phyloP scores from a whole-genome alignment of 2,797 vertebrate genomes.

The Enteromius mattozi region DNA sequence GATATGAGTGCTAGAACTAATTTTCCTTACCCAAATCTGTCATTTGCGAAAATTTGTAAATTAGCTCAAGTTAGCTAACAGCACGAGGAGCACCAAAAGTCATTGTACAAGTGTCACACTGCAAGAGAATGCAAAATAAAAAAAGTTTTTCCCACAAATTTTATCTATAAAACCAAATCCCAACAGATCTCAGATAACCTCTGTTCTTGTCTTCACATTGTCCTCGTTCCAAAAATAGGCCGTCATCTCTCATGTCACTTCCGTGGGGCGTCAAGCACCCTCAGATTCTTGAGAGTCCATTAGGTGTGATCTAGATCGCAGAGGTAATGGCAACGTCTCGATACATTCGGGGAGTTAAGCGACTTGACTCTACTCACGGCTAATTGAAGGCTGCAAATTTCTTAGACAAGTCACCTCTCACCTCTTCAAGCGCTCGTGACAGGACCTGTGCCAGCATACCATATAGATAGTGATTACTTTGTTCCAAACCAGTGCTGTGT shows the following conservation, averaged over 20 bases:
- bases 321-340: slow-evolving; percentile 17
- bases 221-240: neutral
- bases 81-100: neutral
- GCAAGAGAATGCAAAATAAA: neutral
- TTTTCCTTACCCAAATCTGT: neutral
- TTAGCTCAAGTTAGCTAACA: neutral
- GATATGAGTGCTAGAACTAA: neutral
- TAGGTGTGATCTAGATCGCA: slow-evolving; percentile 21
- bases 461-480: neutral
- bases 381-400: slow-evolving; percentile 29
- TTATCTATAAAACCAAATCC: neutral
- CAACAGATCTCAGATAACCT: neutral
- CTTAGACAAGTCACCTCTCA: neutral
- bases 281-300: slow-evolving; percentile 17
- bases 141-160: neutral
- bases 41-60: neutral
- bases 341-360: slow-evolving; percentile 8
- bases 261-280: neutral
- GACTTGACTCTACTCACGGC: slow-evolving; percentile 4
- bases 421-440: neutral
- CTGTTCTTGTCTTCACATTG: neutral
- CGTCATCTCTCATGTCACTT: neutral
- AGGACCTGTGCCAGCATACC: neutral
- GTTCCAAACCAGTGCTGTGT: neutral
- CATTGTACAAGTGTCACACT: neutral